Evolutionary conservation across 2,797 vertebrate genomes (phyloP).

Genomic region (Typhlichthys eigenmanni): DNA sequence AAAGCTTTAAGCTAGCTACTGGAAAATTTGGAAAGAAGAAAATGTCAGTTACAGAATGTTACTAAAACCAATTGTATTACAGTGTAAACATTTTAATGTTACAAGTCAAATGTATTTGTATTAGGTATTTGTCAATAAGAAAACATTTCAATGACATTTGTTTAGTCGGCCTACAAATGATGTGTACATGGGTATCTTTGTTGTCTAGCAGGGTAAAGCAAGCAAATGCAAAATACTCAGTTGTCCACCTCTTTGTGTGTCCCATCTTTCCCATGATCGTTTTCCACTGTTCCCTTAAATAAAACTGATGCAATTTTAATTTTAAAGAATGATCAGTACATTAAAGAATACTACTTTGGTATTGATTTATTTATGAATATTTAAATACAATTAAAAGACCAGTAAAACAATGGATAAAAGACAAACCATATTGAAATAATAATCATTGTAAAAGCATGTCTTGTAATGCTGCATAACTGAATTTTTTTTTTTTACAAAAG

Average conservation of each 20-base stretch:
- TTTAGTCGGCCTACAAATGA: conserved; percentile 18
- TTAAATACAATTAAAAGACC: conserved; percentile 52
- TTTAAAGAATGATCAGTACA: conserved; percentile 10
- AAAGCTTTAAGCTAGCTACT: too few relatives aligned
- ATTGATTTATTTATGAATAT: conserved; percentile 67
- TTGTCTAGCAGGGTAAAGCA: conserved; percentile 62
- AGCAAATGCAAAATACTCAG: conserved; percentile 26
- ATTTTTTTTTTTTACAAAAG: too few relatives aligned
- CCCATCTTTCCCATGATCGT: conserved; percentile 1
- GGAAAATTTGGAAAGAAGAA: too few relatives aligned
- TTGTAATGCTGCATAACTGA: background rate
- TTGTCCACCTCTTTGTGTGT: conserved; percentile 4
- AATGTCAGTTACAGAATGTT: too few relatives aligned
- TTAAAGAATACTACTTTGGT: conserved; percentile 8
- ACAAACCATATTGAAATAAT: conserved; percentile 6
- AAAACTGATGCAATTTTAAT: conserved; percentile 26
- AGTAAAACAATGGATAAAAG: background rate
- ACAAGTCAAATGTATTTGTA: conserved; percentile 16
- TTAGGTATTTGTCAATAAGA: conserved; percentile 7
- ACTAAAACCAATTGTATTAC: conserved; percentile 6
- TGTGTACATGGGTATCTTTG: conserved; percentile 16
- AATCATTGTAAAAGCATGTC: background rate
- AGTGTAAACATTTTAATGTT: conserved; percentile 22
- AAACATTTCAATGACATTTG: conserved; percentile 10
- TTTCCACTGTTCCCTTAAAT: conserved; percentile 18